phyloP scores from a whole-genome alignment of 2,113 vertebrate species.

The Daphoenositta chrysoptera region DNA sequence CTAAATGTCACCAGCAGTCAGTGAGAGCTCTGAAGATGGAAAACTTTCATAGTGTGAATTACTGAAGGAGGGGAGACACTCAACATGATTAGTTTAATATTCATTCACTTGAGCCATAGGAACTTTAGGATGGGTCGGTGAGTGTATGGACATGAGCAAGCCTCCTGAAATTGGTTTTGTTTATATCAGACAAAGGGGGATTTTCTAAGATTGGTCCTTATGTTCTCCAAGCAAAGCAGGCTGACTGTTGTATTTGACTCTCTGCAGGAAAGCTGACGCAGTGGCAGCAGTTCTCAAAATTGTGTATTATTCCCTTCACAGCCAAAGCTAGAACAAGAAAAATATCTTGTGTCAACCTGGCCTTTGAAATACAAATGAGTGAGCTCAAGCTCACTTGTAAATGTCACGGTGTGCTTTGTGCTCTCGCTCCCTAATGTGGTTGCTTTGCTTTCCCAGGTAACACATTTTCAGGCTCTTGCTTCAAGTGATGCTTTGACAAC shows the following conservation, averaged over 20 bases:
- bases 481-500: background rate
- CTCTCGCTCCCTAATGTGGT: background rate
- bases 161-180: background rate
- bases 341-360: conserved; percentile 46
- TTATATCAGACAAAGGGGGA: background rate
- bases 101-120: background rate
- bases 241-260: background rate
- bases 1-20: background rate
- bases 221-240: background rate
- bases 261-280: background rate
- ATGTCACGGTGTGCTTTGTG: conserved; percentile 39
- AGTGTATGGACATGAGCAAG: background rate
- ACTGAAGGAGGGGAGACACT: background rate
- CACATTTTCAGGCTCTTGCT: conserved; percentile 5
- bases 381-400: conserved; percentile 36
- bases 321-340: background rate
- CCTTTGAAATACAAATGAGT: conserved; percentile 61
- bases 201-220: background rate
- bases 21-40: background rate
- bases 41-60: background rate
- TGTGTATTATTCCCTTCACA: background rate
- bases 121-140: background rate
- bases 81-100: background rate
- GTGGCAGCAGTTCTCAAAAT: background rate
- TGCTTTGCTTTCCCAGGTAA: conserved; percentile 11